Conservation (phyloP, 2,888 invertebrate species). For the Trachelus tabidus region DNA sequence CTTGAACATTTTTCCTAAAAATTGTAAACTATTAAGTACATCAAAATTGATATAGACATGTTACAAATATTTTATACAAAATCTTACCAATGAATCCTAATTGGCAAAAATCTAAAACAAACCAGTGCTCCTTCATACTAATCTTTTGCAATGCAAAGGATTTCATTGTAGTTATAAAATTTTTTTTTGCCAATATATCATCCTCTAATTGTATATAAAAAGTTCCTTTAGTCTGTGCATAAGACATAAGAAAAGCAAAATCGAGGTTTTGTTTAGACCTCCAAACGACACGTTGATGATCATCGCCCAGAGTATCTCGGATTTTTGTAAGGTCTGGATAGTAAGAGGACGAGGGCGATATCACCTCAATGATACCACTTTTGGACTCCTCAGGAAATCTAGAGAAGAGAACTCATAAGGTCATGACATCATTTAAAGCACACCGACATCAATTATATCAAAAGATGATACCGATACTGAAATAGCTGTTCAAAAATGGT, state of each 20-base stretch:
- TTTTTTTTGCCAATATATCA: constrained; percentile 88
- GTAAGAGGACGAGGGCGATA: constrained; percentile 85
- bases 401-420: constrained; percentile 31
- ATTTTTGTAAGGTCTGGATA: constrained; percentile 88
- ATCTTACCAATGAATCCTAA: constrained; percentile 89
- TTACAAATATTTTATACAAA: constrained; percentile 4
- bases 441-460: too few relatives aligned
- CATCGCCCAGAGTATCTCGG: constrained; percentile 85
- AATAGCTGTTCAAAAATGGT: too few relatives aligned
- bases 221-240: constrained; percentile 86
- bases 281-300: constrained; percentile 87
- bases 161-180: constrained; percentile 87
- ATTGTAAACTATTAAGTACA: constrained; percentile 11
- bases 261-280: constrained; percentile 95
- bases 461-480: too few relatives aligned
- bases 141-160: constrained; percentile 84
- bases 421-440: too few relatives aligned
- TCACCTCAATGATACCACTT: constrained; percentile 86
- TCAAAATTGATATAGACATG: background rate
- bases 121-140: constrained; percentile 83
- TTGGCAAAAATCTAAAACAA: constrained; percentile 92
- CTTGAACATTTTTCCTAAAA: constrained; percentile 86
- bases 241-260: constrained; percentile 94
- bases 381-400: constrained; percentile 83
- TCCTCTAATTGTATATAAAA: constrained; percentile 96